Evolutionary conservation across 2,888 invertebrate genomes (phyloP).

Genomic region (Nomada fucata): DNA sequence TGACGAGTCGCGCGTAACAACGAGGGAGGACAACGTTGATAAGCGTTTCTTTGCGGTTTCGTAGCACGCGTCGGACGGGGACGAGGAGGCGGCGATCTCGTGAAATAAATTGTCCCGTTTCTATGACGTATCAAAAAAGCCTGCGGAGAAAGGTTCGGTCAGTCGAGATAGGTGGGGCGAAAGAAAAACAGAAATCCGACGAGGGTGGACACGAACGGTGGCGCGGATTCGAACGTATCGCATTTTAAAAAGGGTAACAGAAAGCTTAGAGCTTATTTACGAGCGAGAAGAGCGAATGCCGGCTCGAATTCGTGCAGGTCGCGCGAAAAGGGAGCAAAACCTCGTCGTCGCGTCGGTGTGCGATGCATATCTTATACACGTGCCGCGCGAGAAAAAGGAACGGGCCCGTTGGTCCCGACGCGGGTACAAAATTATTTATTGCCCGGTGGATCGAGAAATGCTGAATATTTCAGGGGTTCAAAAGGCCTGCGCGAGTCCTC

Average conservation of each 20-base stretch:
- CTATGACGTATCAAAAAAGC: conserved; percentile 33
- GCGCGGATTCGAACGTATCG: conserved; percentile 16
- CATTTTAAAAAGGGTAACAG: conserved; percentile 7
- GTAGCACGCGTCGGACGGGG: conserved; percentile 2
- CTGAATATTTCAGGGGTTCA: conserved; percentile 50
- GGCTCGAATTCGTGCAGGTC: conserved; percentile 47
- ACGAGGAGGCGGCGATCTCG: conserved; percentile 19
- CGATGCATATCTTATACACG: conserved; percentile 59
- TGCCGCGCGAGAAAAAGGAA: conserved; percentile 49
- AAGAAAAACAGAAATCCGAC: neutral
- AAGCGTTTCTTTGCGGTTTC: neutral
- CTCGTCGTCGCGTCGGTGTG: conserved; percentile 21
- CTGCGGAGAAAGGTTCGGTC: conserved; percentile 1
- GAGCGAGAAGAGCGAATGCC: conserved; percentile 54
- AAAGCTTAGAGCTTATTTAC: conserved; percentile 56
- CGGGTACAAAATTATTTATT: conserved; percentile 60
- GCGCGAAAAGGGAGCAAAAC: conserved; percentile 60
- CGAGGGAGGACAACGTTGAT: conserved; percentile 4
- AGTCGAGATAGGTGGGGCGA: neutral
- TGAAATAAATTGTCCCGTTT: conserved; percentile 34
- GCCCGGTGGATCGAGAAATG: conserved; percentile 45
- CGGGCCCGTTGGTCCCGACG: conserved; percentile 31
- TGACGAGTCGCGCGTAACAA: conserved; percentile 8
- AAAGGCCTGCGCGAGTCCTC: conserved; percentile 18
- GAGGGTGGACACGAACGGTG: conserved; percentile 6